Conservation (phyloP, 1,140 invertebrate species). For the Parapsyche elsis region DNA sequence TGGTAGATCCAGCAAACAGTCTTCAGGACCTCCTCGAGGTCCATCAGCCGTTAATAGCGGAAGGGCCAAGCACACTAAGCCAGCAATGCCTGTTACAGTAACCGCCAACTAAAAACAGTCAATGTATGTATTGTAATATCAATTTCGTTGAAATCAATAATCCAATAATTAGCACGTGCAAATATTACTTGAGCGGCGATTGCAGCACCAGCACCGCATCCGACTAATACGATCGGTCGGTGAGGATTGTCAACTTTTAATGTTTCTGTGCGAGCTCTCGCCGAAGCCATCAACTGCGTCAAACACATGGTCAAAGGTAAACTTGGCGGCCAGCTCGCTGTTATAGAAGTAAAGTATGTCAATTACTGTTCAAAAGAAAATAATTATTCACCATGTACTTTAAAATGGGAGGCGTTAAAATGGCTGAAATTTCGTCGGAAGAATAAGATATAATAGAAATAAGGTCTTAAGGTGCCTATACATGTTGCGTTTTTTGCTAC, state of each 20-base stretch:
- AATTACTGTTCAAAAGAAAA: no score
- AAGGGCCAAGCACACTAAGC: conserved; percentile 49
- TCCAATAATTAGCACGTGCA: background rate
- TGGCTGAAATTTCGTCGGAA: no score
- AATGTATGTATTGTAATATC: no score
- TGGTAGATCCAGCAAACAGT: conserved; percentile 50
- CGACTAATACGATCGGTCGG: conserved; percentile 49
- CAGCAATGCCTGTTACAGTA: conserved; percentile 46
- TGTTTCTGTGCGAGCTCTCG: conserved; percentile 40
- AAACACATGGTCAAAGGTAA: conserved; percentile 51
- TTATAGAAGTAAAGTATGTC: background rate
- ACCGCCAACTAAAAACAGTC: conserved; percentile 48
- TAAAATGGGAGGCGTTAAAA: no score
- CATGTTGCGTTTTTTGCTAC: no score
- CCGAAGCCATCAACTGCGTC: conserved; percentile 39
- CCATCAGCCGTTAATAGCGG: conserved; percentile 50
- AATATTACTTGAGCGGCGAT: conserved; percentile 51
- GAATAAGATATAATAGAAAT: no score
- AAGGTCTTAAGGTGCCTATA: no score
- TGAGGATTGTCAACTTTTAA: conserved; percentile 49
- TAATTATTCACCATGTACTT: no score
- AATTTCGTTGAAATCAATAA: background rate
- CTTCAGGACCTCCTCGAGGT: conserved; percentile 49
- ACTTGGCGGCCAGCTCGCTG: conserved; percentile 50
- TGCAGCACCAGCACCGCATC: conserved; percentile 52